These are phyloP conservation scores for Homarus gammarus DNA, from an alignment of 2,888 invertebrate species.

Conservation along the genomic window DNA sequence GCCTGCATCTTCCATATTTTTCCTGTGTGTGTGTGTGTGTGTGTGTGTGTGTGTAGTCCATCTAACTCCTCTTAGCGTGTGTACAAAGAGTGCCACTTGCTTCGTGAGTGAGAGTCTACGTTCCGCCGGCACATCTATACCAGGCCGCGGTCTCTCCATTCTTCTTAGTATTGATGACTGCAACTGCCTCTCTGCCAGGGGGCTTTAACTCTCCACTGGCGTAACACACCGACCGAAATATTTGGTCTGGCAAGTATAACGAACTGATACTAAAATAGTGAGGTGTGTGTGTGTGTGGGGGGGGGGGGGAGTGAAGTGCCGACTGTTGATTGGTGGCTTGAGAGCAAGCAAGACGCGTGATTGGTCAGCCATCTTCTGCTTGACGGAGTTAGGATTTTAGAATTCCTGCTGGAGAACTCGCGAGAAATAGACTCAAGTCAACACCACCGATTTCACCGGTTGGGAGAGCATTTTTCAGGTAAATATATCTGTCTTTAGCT, in stretches of 20 bases:
- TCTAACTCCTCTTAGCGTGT: no score
- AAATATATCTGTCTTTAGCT: slow-evolving; percentile 22
- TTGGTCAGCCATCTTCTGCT: slow-evolving; percentile 26
- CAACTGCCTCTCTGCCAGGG: no score
- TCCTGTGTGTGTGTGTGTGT: no score
- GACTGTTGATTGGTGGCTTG: slow-evolving; percentile 9
- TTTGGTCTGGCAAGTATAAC: slow-evolving; percentile 22
- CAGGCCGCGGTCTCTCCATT: no score
- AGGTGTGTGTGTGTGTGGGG: neutral
- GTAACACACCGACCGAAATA: neutral
- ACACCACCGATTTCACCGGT: slow-evolving; percentile 3
- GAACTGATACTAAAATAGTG: slow-evolving; percentile 10
- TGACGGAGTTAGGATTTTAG: neutral
- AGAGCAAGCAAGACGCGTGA: slow-evolving; percentile 38
- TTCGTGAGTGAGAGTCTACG: no score
- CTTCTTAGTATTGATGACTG: no score
- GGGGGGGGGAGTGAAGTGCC: neutral
- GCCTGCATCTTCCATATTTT: no score
- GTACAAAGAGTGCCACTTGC: no score
- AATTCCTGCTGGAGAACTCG: neutral
- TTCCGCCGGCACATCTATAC: no score
- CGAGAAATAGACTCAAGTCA: slow-evolving; percentile 21
- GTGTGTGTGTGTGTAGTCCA: no score
- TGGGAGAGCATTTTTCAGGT: neutral
- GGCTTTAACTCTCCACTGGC: neutral